Conservation (phyloP, 2,888 invertebrate genomes). For the Oeneis ivallda region DNA sequence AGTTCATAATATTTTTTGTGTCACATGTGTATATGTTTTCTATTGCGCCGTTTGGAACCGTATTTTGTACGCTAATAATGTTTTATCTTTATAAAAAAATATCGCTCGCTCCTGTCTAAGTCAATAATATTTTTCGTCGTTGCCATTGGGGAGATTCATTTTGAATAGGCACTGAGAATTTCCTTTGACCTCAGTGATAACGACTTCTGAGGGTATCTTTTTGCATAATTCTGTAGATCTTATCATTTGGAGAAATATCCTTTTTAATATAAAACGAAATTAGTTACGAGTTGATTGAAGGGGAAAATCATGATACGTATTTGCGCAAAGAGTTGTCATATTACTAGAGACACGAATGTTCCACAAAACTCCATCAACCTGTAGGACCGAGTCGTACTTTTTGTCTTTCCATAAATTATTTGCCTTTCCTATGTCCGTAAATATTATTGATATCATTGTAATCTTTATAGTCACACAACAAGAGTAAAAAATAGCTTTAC, state of each 20-base stretch:
- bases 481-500: no score
- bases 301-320: slow-evolving; percentile 15
- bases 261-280: slow-evolving; percentile 23
- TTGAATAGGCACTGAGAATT: slow-evolving; percentile 51
- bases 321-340: not conserved
- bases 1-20: not conserved
- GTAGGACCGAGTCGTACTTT: no score
- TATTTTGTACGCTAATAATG: slow-evolving; percentile 12
- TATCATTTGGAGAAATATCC: slow-evolving; percentile 39
- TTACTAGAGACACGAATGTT: not conserved
- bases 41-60: not conserved
- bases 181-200: slow-evolving; percentile 57
- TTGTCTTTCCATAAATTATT: no score
- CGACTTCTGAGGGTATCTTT: slow-evolving; percentile 50
- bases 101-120: slow-evolving; percentile 18
- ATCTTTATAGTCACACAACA: no score
- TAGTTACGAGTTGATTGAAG: slow-evolving; percentile 25
- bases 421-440: no score
- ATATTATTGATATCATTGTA: no score
- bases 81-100: slow-evolving; percentile 31
- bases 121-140: slow-evolving; percentile 23
- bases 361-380: not conserved
- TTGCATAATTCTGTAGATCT: slow-evolving; percentile 50
- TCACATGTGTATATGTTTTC: slow-evolving; percentile 1
- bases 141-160: slow-evolving; percentile 36